A percentile compares a stretch with the other conserved stretches of the same genome.
Evolutionary conservation across 2,888 invertebrate species (phyloP).

Genomic region (Chromoteleia sp.): DNA sequence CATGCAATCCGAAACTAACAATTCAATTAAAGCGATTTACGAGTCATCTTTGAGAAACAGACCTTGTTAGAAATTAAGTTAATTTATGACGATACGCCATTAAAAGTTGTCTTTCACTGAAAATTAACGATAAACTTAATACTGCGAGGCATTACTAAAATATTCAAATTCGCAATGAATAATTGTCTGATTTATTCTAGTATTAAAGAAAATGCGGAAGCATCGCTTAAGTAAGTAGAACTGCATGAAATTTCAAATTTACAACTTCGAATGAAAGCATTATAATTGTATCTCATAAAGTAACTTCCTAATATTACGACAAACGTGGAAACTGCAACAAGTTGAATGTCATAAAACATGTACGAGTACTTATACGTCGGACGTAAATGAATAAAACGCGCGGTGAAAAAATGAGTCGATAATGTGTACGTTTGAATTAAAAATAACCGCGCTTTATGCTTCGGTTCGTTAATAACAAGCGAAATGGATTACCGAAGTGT

Average conservation of each 20-base stretch:
- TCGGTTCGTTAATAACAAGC: slow-evolving; percentile 6
- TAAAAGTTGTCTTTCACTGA: neutral
- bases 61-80: neutral
- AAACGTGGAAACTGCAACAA: slow-evolving; percentile 24
- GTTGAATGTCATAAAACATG: slow-evolving; percentile 18
- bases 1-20: neutral
- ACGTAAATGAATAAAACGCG: no score
- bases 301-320: slow-evolving; percentile 13
- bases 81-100: neutral
- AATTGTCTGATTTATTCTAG: neutral
- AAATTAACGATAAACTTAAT: neutral
- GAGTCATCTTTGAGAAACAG: neutral
- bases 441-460: no score
- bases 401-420: no score
- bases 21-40: neutral
- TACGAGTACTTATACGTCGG: slow-evolving; percentile 9
- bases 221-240: neutral
- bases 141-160: no score
- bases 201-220: neutral
- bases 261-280: neutral
- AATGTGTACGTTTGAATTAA: no score
- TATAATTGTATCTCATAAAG: slow-evolving; percentile 15
- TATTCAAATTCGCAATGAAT: no score
- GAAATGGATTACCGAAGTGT: slow-evolving; percentile 19
- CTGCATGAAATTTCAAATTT: neutral